Evolutionary conservation across 92 coral and sea anemone genomes (phyloP).

Genomic region (Umimayanthus chanpuru): DNA sequence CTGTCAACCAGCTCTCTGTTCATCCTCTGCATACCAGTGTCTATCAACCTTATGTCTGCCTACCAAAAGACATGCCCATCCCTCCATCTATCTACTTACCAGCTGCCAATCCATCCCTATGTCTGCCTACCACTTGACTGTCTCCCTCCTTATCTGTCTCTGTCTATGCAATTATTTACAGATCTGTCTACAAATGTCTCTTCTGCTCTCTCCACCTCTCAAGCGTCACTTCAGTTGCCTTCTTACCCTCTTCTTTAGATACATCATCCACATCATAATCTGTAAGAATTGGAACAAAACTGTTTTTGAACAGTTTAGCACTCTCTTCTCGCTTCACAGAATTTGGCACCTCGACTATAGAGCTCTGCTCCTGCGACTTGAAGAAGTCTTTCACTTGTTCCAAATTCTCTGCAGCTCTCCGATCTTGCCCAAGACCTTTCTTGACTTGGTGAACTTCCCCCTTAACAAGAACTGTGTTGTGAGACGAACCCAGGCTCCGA

Average conservation of each 20-base stretch:
- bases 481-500: conserved; percentile 24
- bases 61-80: too few relatives aligned
- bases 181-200: neutral
- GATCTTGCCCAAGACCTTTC: conserved; percentile 79
- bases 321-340: conserved; percentile 88
- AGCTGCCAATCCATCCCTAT: too few relatives aligned
- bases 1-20: neutral
- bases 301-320: conserved; percentile 64
- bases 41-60: too few relatives aligned
- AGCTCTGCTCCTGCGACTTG: conserved; percentile 91
- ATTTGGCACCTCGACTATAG: conserved; percentile 92
- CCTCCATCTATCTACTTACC: too few relatives aligned
- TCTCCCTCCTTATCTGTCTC: neutral
- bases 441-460: conserved; percentile 82
- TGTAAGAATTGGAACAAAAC: conserved; percentile 71
- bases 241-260: conserved; percentile 72
- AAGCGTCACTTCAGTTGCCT: neutral
- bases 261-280: conserved; percentile 64
- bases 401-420: conserved; percentile 80
- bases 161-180: neutral
- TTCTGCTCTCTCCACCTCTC: neutral
- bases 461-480: conserved; percentile 84
- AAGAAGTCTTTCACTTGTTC: conserved; percentile 93
- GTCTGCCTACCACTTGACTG: neutral
- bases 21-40: too few relatives aligned